These are phyloP conservation scores for Smittia sp. DNA, from an alignment of 2,888 invertebrate genomes.

Conservation along the genomic window DNA sequence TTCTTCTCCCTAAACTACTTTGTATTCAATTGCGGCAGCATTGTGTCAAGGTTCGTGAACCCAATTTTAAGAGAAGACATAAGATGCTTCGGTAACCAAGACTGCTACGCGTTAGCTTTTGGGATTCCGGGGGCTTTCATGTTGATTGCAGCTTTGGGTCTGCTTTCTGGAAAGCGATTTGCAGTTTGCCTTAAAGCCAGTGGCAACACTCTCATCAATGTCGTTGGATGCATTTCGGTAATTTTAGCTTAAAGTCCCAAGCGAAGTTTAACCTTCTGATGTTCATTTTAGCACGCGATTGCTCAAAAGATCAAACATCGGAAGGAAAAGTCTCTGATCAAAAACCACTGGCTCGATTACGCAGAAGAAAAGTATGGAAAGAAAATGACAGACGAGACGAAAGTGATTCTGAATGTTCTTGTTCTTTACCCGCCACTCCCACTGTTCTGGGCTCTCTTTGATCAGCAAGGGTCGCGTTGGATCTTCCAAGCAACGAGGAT, in stretches of 20 bases:
- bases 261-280: background rate
- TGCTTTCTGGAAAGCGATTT: constrained; percentile 70
- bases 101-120: constrained; percentile 83
- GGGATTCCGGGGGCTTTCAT: constrained; percentile 85
- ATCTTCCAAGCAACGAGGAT: constrained; percentile 90
- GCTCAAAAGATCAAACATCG: constrained; percentile 49
- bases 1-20: constrained; percentile 96
- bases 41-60: constrained; percentile 75
- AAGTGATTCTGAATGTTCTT: constrained; percentile 70
- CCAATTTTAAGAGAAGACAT: constrained; percentile 80
- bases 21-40: constrained; percentile 85
- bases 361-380: constrained; percentile 75
- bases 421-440: constrained; percentile 85
- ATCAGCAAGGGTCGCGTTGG: constrained; percentile 93
- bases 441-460: constrained; percentile 94
- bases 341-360: constrained; percentile 94
- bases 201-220: constrained; percentile 79
- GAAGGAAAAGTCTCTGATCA: constrained; percentile 57
- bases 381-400: constrained; percentile 74
- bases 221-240: constrained; percentile 73
- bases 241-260: constrained; percentile 45
- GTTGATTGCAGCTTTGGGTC: constrained; percentile 79
- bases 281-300: constrained; percentile 55
- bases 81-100: constrained; percentile 70
- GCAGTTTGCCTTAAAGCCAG: constrained; percentile 76